These are phyloP conservation scores for Actinernus sp. DNA, from an alignment of 92 coral and sea anemone genomes.

Conservation along the genomic window DNA sequence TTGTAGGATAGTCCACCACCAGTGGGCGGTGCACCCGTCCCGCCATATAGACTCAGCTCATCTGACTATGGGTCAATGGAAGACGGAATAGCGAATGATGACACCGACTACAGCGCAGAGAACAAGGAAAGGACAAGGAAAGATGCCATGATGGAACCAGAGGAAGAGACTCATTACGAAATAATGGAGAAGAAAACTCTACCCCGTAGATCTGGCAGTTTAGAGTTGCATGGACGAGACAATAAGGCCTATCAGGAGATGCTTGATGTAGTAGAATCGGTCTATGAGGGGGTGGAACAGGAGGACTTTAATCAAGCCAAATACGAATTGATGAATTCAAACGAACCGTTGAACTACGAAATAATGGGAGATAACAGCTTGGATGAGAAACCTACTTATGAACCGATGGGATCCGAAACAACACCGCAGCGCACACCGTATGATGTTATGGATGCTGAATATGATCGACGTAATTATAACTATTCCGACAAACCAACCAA, in stretches of 20 bases:
- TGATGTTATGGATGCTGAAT: too few relatives aligned
- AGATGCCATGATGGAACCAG: background rate
- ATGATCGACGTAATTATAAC: too few relatives aligned
- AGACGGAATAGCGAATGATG: too few relatives aligned
- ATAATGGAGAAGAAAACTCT: conserved; percentile 1
- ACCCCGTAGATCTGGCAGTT: background rate
- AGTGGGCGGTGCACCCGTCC: too few relatives aligned
- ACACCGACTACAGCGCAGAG: background rate
- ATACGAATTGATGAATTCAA: background rate
- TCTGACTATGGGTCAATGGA: too few relatives aligned
- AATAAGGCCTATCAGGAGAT: background rate
- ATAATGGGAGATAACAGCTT: background rate
- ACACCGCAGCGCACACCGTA: too few relatives aligned
- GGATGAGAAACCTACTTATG: too few relatives aligned
- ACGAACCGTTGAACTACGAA: background rate
- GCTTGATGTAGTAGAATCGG: background rate
- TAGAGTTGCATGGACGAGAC: background rate
- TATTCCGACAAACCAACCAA: too few relatives aligned
- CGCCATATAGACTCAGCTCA: background rate
- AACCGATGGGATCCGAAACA: background rate
- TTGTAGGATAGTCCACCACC: background rate
- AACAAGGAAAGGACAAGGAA: background rate
- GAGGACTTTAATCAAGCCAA: background rate
- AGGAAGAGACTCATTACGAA: background rate
- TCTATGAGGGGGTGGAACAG: background rate